Evolutionary conservation across 2,888 invertebrate species (phyloP).

Genomic region (Ramazzottius varieornatus): DNA sequence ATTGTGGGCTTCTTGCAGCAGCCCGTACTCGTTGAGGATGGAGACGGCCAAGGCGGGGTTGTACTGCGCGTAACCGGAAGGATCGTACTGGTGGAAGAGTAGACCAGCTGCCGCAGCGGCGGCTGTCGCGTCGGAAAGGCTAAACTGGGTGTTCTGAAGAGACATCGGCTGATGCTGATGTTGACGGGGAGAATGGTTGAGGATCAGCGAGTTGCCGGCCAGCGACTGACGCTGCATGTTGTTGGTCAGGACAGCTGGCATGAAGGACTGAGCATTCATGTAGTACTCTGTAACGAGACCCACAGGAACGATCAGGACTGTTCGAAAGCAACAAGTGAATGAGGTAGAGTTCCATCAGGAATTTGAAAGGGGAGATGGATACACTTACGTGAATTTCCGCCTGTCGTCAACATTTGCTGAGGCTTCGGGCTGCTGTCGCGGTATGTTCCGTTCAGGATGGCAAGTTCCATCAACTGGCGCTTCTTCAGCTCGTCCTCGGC

Average conservation of each 20-base stretch:
- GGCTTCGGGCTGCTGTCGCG: conserved; percentile 59
- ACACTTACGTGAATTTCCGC: neutral
- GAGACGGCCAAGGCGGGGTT: conserved; percentile 31
- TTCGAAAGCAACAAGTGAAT: too few species aligned
- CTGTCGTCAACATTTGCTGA: neutral
- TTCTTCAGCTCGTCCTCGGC: conserved; percentile 99
- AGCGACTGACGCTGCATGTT: neutral
- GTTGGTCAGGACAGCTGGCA: neutral
- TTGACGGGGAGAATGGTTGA: neutral
- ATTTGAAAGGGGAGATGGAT: too few species aligned
- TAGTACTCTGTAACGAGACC: neutral
- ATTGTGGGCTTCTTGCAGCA: neutral
- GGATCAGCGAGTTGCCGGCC: neutral
- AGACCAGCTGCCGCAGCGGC: conserved; percentile 22
- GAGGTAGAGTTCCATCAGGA: too few species aligned
- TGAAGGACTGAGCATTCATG: neutral
- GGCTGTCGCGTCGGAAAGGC: conserved; percentile 7
- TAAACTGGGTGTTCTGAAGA: neutral
- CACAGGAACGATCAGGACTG: too few species aligned
- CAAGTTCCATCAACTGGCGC: conserved; percentile 96
- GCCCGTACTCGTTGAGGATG: conserved; percentile 8
- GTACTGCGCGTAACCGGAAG: conserved; percentile 46
- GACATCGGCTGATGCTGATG: neutral
- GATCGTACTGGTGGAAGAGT: conserved; percentile 49
- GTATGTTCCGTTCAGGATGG: conserved; percentile 98